phyloP scores from a whole-genome alignment of 92 coral and sea anemone genomes.

The Galaxea fascicularis region DNA sequence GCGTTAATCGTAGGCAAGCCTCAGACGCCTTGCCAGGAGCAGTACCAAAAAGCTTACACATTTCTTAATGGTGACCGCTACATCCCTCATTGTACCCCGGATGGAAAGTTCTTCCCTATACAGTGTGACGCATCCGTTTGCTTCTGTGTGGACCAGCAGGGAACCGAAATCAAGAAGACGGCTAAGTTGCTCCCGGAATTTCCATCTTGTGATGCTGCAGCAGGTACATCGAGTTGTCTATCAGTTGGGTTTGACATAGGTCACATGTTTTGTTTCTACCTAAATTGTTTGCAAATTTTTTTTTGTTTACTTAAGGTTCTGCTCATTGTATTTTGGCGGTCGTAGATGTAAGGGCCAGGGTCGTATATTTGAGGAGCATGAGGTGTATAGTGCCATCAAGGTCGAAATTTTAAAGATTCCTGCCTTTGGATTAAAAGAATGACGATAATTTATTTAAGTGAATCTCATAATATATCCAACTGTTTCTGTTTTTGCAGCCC shows the following conservation, averaged over 20 bases:
- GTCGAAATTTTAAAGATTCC: no score
- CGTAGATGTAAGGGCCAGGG: no score
- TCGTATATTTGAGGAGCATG: no score
- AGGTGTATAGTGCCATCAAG: no score
- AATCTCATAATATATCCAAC: not conserved
- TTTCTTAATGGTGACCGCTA: conserved; percentile 33
- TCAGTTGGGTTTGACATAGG: not conserved
- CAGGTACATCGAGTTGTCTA: conserved; percentile 37
- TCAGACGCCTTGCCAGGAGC: conserved; percentile 73
- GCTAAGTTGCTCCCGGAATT: conserved; percentile 55
- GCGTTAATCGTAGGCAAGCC: conserved; percentile 65
- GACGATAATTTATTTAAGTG: not conserved
- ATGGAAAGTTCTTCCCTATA: conserved; percentile 90
- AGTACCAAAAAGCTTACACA: conserved; percentile 62
- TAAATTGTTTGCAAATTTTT: no score
- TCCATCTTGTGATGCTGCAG: conserved; percentile 68
- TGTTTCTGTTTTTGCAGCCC: not conserved
- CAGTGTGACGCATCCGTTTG: conserved; percentile 87
- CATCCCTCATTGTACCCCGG: conserved; percentile 85
- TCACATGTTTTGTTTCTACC: no score
- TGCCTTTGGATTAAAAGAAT: no score
- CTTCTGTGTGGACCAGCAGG: conserved; percentile 90
- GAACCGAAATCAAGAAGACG: conserved; percentile 79
- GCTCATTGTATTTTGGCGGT: no score
- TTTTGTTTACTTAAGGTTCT: no score